phyloP scores from a whole-genome alignment of 1,140 invertebrate species.

The Paraescarpia echinospica region DNA sequence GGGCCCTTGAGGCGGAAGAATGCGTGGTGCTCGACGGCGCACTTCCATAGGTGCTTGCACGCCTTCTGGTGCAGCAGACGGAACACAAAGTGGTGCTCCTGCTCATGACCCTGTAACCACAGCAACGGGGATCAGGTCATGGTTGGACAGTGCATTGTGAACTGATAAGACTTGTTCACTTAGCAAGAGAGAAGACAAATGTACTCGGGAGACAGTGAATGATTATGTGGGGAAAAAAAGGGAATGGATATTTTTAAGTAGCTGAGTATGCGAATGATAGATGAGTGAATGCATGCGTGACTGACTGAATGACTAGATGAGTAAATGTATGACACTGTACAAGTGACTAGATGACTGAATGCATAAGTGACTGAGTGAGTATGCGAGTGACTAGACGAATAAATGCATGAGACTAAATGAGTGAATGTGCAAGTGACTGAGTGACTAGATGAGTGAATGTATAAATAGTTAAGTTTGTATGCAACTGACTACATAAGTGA shows the following conservation, averaged over 20 bases:
- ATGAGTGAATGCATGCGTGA: background rate
- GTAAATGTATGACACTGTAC: background rate
- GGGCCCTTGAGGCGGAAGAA: constrained; percentile 92
- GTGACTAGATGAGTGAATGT: no score
- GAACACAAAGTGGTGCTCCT: constrained; percentile 59
- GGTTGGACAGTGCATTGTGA: background rate
- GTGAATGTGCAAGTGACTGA: no score
- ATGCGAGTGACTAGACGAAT: no score
- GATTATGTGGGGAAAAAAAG: no score
- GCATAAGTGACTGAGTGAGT: background rate
- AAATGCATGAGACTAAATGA: no score
- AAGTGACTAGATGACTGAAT: background rate
- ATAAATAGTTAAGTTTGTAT: no score
- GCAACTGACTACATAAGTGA: background rate
- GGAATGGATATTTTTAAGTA: no score
- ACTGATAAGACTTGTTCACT: background rate
- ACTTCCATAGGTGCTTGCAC: constrained; percentile 97
- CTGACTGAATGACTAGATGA: background rate
- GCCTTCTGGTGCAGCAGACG: constrained; percentile 93
- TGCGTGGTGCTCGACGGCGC: constrained; percentile 95
- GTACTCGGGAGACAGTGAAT: background rate
- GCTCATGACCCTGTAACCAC: constrained; percentile 46
- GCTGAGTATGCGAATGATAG: no score
- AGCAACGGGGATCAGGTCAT: background rate
- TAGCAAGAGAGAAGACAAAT: constrained; percentile 1